These are phyloP conservation scores for Vidua chalybeata DNA, from an alignment of 2,113 vertebrate species.

Conservation along the genomic window DNA sequence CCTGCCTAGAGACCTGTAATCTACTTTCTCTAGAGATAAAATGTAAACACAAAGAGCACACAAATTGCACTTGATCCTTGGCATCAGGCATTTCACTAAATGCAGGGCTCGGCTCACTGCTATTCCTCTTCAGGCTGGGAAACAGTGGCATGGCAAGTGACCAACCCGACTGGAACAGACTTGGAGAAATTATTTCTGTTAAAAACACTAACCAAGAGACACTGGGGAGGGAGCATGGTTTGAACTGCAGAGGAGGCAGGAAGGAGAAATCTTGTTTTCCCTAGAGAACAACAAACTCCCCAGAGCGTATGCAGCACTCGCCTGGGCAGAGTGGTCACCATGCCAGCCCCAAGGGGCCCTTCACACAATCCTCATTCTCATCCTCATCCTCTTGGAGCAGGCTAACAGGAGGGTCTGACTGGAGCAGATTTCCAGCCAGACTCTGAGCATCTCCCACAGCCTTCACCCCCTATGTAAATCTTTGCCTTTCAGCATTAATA, in stretches of 20 bases:
- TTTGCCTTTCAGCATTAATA: slow-evolving; percentile 34
- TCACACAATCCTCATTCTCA: neutral
- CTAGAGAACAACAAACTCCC: neutral
- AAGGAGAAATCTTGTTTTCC: neutral
- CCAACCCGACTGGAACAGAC: neutral
- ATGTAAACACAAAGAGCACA: slow-evolving; percentile 45
- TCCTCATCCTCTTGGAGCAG: neutral
- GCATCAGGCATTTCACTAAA: neutral
- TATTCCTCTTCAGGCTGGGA: neutral
- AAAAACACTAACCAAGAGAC: neutral
- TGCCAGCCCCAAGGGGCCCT: neutral
- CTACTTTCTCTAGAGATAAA: neutral
- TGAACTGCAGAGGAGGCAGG: neutral
- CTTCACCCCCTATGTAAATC: neutral
- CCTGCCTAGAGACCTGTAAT: neutral
- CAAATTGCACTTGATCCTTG: slow-evolving; percentile 46
- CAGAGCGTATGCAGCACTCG: rapidly evolving
- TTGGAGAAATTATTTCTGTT: neutral
- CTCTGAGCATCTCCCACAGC: neutral
- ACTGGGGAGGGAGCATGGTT: neutral
- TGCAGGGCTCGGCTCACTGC: neutral
- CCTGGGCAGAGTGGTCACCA: neutral
- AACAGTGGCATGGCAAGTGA: neutral
- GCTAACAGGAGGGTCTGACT: neutral
- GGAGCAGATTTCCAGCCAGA: neutral